These are phyloP conservation scores for Axis porcinus DNA, from an alignment of 2,113 vertebrate genomes.

Conservation along the genomic window DNA sequence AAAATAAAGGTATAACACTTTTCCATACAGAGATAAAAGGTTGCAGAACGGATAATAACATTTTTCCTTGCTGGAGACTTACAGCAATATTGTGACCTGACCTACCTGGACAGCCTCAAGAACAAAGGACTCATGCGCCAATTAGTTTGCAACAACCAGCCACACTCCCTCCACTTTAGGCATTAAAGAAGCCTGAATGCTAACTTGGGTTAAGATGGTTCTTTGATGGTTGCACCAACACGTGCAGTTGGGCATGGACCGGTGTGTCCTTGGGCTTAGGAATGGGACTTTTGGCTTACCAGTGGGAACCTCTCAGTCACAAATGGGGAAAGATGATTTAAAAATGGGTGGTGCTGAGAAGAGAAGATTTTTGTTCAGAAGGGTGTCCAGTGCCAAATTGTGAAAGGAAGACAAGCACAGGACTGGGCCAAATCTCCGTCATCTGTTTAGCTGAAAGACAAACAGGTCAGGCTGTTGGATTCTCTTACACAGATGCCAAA, in stretches of 20 bases:
- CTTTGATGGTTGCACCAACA: neutral
- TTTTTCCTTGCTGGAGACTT: neutral
- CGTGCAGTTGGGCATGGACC: neutral
- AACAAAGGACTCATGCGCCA: neutral
- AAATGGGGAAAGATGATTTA: neutral
- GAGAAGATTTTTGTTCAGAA: neutral
- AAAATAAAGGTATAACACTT: neutral
- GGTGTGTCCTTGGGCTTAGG: neutral
- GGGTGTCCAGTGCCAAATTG: neutral
- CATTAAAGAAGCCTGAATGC: neutral
- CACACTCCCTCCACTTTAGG: neutral
- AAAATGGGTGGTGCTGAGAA: neutral
- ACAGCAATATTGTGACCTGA: neutral
- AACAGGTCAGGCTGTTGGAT: neutral
- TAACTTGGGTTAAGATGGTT: neutral
- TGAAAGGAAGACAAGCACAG: neutral
- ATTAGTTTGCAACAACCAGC: neutral
- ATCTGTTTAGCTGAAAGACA: neutral
- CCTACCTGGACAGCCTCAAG: neutral
- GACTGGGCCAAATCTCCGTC: neutral
- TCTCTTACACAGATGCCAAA: neutral
- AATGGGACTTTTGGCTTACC: neutral
- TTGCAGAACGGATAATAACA: neutral
- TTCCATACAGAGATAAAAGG: neutral
- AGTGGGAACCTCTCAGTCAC: neutral